These are phyloP conservation scores for Apotomis betuletana DNA, from an alignment of 2,888 invertebrate genomes.

Conservation along the genomic window DNA sequence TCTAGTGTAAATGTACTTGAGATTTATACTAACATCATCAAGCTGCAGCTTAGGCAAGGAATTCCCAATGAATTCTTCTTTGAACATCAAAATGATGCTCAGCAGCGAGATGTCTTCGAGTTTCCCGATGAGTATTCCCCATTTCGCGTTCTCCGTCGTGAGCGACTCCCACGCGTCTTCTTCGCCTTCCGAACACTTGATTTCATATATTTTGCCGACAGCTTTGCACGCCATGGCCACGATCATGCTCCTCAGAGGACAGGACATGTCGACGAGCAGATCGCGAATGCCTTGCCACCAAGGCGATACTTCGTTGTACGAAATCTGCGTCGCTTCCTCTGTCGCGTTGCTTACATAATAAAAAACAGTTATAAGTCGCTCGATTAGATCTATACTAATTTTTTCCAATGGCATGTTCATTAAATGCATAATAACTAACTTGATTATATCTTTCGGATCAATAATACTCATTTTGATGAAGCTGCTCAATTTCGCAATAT, in stretches of 20 bases:
- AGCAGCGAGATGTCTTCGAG: conserved; percentile 94
- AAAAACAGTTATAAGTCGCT: conserved; percentile 86
- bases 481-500: conserved; percentile 56
- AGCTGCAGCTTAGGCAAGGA: conserved; percentile 81
- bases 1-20: conserved; percentile 85
- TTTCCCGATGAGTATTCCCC: conserved; percentile 94
- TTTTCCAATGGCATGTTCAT: conserved; percentile 84
- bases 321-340: conserved; percentile 84
- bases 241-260: conserved; percentile 90
- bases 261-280: conserved; percentile 87
- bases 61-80: conserved; percentile 68
- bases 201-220: conserved; percentile 84
- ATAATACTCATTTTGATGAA: conserved; percentile 64
- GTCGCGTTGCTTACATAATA: conserved; percentile 86
- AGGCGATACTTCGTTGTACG: conserved; percentile 87
- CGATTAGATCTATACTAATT: conserved; percentile 84
- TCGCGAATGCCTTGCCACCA: conserved; percentile 93
- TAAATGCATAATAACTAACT: conserved; percentile 88
- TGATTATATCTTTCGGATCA: conserved; percentile 86
- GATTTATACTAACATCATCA: conserved; percentile 84
- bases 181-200: conserved; percentile 75
- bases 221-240: conserved; percentile 93
- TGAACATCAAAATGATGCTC: conserved; percentile 86
- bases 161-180: conserved; percentile 91
- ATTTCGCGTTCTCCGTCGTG: conserved; percentile 92